phyloP scores from a whole-genome alignment of 2,888 invertebrate genomes.

The Agriopis aurantiaria region DNA sequence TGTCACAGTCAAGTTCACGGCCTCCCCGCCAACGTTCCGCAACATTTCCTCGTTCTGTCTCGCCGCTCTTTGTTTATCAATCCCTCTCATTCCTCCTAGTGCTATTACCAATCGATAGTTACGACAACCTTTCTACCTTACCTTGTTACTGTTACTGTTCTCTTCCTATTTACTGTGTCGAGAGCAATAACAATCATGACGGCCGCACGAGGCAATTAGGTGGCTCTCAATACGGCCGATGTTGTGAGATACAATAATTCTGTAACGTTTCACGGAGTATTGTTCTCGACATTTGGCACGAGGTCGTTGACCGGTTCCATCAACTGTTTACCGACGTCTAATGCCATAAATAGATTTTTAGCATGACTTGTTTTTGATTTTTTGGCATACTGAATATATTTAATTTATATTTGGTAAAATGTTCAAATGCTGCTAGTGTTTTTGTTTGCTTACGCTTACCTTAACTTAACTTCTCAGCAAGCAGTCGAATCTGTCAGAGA shows the following conservation, averaged over 20 bases:
- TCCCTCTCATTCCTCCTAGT: slow-evolving; percentile 46
- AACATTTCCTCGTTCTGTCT: slow-evolving; percentile 64
- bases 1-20: slow-evolving; percentile 81
- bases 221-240: slow-evolving; percentile 48
- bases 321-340: slow-evolving; percentile 69
- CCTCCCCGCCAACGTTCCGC: slow-evolving; percentile 59
- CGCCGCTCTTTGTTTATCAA: slow-evolving; percentile 55
- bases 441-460: slow-evolving; percentile 9
- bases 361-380: slow-evolving; percentile 43
- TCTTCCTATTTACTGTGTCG: slow-evolving; percentile 36
- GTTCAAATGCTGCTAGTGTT: slow-evolving; percentile 8
- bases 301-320: slow-evolving; percentile 75
- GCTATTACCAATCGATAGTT: slow-evolving; percentile 44
- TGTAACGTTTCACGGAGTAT: slow-evolving; percentile 71
- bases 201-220: slow-evolving; percentile 48
- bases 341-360: slow-evolving; percentile 60
- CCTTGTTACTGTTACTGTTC: slow-evolving; percentile 30
- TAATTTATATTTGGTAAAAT: slow-evolving; percentile 26
- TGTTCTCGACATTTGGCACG: slow-evolving; percentile 79
- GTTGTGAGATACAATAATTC: slow-evolving; percentile 54
- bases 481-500: slow-evolving; percentile 5
- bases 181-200: slow-evolving; percentile 40
- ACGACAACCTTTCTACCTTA: slow-evolving; percentile 41
- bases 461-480: slow-evolving; percentile 9
- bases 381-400: slow-evolving; percentile 11